Base-by-base conservation (phyloP, 2,113 vertebrate genomes). In the Setophaga kirtlandii region DNA sequence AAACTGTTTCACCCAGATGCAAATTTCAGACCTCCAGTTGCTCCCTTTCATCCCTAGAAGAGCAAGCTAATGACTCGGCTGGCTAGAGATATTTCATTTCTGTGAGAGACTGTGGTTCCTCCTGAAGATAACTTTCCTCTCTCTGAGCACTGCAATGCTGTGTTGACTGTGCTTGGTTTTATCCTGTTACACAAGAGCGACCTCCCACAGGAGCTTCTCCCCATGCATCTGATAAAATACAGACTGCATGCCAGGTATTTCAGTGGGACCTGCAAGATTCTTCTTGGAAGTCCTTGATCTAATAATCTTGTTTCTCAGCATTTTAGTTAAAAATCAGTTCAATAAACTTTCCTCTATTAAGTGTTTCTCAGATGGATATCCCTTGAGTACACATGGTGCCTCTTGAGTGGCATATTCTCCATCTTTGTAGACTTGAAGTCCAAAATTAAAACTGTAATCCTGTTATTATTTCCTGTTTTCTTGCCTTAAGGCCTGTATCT, bases 81-180 rank as follows among this genome's bases (percentile, higher is more conserved):
- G 44, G 13, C 35, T 80, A 47, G 44, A 58, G 44, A 5, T 41
- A 23, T 6, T 50, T 44, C 1, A 7, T 23, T 15, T 71, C 35
- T 44, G 6, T 63, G 28, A 0, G 0, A 50, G n/a, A 7, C 41
- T 68, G 35, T 50, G 5, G 16, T 58, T 77, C 22, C 24, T 41
- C 28, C 5, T 59, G 33, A 27, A 55, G 0, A 0, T 77, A 73
- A 27, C 8, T 78, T 49, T 41, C 35, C 9, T 70, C 12, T 6
- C 10, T 76, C 31, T 64, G 39, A 86, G 18, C 11, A 12, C 19
- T 41, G 1, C 0, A 0, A 17, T 35, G 10, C 17, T 41, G 12
- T 76, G 11, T 81, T 83, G 24, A n/a, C 33, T 74, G 8, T 71
- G 20, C 10, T 92, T 5, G 4, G 22, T 75, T 93, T 75, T 78